Evolutionary conservation across 1,140 invertebrate genomes (phyloP), one percentile per base, ranked within the genome.

Genomic region (Melanaphis sacchari): DNA sequence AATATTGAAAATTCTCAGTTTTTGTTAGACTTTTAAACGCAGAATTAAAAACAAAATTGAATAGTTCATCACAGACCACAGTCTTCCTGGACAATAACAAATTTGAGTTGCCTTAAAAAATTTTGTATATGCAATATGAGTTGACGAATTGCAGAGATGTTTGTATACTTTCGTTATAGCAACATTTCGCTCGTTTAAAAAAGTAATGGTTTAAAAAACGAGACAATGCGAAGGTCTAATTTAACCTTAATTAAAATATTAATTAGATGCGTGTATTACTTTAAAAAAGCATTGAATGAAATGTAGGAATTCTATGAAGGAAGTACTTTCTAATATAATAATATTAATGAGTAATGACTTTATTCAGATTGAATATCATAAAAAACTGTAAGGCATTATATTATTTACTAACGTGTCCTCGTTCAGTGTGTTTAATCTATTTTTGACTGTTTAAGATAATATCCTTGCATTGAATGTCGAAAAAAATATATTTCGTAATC

Each of bases 221-320:
- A 59, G 54, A 90, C 46, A 89, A 52, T 31, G 31, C 26, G 89
- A 90, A 90, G 89, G 89, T 90, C 54, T 66, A 59, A 90, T 59
- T 54, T 90, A 90, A 90, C 66, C 38, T 90, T 90, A 66, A 90
- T 90, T 90, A 59, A 90, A 90, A 90, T 66, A 90, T 66, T 90
- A 66, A 90, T 90, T n/a, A 90, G 52, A 66, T 90, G n/a, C n/a
- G 31, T n/a, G 52, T 41, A 90, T 90, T 90, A 43, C 24, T 76
- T 76, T 76, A n/a, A 76, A 76, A 49, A 76, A n/a, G 2, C 59
- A 26, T 40, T 40, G 24, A 89, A 38, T 18, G 6, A 89, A 38
- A 89, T 38, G 9, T 89, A 9, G 49, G 24, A 52, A 54, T 89
- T 54, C 36, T 31, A 21, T 54, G 46, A 54, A 89, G 88, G 88